Evolutionary conservation across 2,797 vertebrate species (phyloP).

Genomic region (Myotis vivesi): DNA sequence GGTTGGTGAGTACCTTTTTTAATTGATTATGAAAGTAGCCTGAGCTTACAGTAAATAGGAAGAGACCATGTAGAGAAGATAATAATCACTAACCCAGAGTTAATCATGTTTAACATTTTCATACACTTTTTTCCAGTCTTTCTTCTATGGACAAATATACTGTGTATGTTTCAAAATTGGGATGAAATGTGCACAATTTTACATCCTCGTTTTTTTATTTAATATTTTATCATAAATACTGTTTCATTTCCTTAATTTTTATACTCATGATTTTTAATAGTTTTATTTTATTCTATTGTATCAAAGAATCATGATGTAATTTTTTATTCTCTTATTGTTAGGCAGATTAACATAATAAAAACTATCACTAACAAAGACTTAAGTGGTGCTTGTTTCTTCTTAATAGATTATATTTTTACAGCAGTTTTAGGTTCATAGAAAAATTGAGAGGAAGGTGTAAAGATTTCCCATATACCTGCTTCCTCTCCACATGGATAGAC

Average conservation of each 20-base stretch:
- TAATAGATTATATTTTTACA: neutral
- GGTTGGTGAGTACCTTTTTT: neutral
- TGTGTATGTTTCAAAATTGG: neutral
- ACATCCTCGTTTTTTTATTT: neutral
- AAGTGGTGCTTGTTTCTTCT: neutral
- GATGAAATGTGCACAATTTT: neutral
- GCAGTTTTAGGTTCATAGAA: neutral
- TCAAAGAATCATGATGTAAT: neutral
- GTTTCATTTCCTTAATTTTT: neutral
- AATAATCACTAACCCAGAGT: neutral
- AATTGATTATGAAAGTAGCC: conserved; percentile 4
- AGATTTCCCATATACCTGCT: neutral
- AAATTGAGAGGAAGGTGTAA: neutral
- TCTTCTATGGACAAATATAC: neutral
- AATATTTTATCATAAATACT: neutral
- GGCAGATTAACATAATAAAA: neutral
- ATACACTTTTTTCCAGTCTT: neutral
- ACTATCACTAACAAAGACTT: neutral
- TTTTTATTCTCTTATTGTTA: neutral
- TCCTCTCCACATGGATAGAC: neutral
- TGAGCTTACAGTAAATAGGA: neutral
- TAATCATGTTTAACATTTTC: neutral
- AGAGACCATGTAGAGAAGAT: neutral
- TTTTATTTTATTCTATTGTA: conserved; percentile 9
- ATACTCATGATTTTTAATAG: neutral